Evolutionary conservation across 2,113 vertebrate genomes (phyloP).

Genomic region (Ailuropoda melanoleuca): DNA sequence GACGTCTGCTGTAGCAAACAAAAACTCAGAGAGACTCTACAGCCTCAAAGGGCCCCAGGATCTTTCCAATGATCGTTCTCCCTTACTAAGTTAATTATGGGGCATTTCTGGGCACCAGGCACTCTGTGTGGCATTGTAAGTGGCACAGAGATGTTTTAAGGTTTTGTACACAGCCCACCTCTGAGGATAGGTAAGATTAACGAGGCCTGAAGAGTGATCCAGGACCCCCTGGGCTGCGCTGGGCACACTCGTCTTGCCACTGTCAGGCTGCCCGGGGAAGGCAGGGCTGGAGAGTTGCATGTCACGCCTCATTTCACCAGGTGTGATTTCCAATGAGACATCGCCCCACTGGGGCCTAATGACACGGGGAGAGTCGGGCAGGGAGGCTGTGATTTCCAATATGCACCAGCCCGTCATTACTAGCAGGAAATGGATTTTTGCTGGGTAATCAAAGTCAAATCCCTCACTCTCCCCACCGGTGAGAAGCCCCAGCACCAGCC

Average conservation of each 20-base stretch:
- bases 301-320: constrained; percentile 14
- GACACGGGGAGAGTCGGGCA: constrained; percentile 18
- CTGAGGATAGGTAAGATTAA: not conserved
- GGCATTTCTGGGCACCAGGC: not conserved
- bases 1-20: not conserved
- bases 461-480: not conserved
- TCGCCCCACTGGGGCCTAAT: constrained; percentile 64
- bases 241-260: not conserved
- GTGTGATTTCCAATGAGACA: constrained; percentile 63
- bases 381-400: constrained; percentile 65
- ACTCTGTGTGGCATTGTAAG: no score
- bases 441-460: constrained; percentile 65
- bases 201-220: not conserved
- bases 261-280: not conserved
- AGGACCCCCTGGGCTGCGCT: not conserved
- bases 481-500: not conserved
- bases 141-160: not conserved
- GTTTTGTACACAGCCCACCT: not conserved
- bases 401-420: constrained; percentile 55
- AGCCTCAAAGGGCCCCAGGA: no score
- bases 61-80: not conserved
- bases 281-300: not conserved
- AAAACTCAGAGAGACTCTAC: not conserved
- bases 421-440: constrained; percentile 70
- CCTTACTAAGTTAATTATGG: not conserved